Base-by-base conservation (phyloP, 2,113 vertebrate species). In the Aptenodytes forsteri region DNA sequence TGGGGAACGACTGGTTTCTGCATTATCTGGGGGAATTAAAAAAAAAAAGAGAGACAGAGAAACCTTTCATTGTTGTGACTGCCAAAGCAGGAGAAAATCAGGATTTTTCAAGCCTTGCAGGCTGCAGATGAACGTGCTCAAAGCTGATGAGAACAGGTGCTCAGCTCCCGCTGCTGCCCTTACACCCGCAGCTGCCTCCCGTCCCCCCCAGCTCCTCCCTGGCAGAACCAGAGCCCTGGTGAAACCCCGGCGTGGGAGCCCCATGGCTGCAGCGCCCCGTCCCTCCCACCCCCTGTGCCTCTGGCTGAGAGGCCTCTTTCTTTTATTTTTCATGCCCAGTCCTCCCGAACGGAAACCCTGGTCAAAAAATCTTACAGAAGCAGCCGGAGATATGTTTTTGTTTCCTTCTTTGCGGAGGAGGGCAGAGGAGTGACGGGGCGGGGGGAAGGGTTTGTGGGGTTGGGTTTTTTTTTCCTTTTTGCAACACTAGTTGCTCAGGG, bases 401-500 rank as follows among this genome's bases (percentile, higher is more conserved):
- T 78, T 59, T 49, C 21, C 30, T 32, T 8, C 8, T 29, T 34
- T 49, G 80, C 8, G 1, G 78, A 87, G 77, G 81, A 87, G 25
- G 72, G 72, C 73, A 79, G 78, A 61, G 79, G 18, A 90, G 77
- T 12, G 14, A 15, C 18, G 18, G 29, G 3, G 18, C 32, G 17
- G 10, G 29, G 72, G 70, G 91, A 23, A 79, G 93, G 77, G 81
- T 59, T 96, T 82, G 59, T 19, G 27, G 25, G 29, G 90, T 52
- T 29, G 65, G 4, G 47, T 15, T 26, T 29, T 76, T 36, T 47
- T 40, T 34, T 49, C 2, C 17, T 86, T 89, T 92, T 89, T 82
- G 93, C 91, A 94, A 61, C 44, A 34, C 76, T 77, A 49, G 81
- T 87, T 83, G 67, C 85, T 91, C 42, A 87, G 94, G 95, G 96